These are phyloP conservation scores for Pampus argenteus DNA, from an alignment of 2,797 vertebrate genomes.

Conservation along the genomic window DNA sequence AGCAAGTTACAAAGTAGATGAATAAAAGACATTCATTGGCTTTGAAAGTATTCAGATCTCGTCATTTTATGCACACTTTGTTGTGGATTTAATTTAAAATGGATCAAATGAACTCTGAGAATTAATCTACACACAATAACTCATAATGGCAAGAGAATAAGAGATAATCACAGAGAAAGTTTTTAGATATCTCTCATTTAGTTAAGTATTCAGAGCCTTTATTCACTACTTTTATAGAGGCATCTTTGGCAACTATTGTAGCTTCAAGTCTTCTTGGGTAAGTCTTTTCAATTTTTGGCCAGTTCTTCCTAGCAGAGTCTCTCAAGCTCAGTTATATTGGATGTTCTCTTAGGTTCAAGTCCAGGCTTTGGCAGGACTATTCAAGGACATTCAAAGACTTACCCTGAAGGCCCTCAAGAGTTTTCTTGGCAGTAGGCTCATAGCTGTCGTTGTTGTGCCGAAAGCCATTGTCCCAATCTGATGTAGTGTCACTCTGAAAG, in stretches of 20 bases:
- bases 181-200: not conserved
- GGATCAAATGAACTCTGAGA: too few species aligned
- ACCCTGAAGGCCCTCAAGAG: not conserved
- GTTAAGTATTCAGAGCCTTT: not conserved
- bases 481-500: not conserved
- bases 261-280: not conserved
- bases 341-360: conserved; percentile 6
- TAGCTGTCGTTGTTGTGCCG: not conserved
- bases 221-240: not conserved
- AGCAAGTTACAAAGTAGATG: not conserved
- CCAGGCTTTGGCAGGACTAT: not conserved
- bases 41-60: not conserved
- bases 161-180: not conserved
- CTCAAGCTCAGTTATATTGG: not conserved
- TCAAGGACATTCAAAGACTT: conserved; percentile 21
- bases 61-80: not conserved
- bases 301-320: conserved; percentile 11
- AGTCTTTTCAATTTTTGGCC: not conserved
- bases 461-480: not conserved
- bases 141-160: not conserved
- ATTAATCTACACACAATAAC: not conserved
- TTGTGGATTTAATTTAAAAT: not conserved
- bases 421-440: not conserved
- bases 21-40: not conserved
- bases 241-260: not conserved